Percentiles rank a stretch among this genome's conserved stretches.
Evolutionary conservation across 2,797 vertebrate species (phyloP).

Genomic region (Hydrophis major): DNA sequence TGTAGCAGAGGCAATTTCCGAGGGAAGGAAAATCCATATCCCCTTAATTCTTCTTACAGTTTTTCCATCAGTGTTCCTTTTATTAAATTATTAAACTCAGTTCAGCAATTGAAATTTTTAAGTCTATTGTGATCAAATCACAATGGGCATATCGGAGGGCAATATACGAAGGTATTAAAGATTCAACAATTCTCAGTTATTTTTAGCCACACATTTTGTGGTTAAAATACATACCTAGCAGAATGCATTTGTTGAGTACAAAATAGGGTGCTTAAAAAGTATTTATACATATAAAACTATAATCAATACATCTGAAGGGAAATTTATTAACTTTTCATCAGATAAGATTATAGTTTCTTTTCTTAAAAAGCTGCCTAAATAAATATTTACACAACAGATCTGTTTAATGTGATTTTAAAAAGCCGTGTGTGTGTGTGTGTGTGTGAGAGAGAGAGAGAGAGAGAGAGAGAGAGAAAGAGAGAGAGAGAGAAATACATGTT

Average conservation of each 20-base stretch:
- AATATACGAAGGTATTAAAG: conserved; percentile 61
- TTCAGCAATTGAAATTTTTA: conserved; percentile 48
- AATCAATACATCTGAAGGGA: conserved; percentile 68
- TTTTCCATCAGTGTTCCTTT: neutral
- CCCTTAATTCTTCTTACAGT: neutral
- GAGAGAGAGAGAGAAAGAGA: too few species aligned
- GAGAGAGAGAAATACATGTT: conserved; percentile 66
- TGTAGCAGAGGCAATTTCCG: neutral
- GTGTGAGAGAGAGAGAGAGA: too few species aligned
- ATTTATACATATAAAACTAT: conserved; percentile 70
- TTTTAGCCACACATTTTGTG: conserved; percentile 68
- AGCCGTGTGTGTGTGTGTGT: conserved; percentile 50
- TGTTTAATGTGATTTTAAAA: conserved; percentile 70
- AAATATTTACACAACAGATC: conserved; percentile 71
- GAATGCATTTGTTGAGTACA: conserved; percentile 65
- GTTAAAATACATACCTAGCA: conserved; percentile 69
- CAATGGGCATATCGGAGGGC: conserved; percentile 59
- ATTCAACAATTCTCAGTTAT: conserved; percentile 30
- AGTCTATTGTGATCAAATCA: conserved; percentile 55
- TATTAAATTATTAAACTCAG: neutral
- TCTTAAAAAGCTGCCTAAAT: conserved; percentile 69
- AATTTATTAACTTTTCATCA: conserved; percentile 65
- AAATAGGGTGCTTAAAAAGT: conserved; percentile 70
- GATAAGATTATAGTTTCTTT: conserved; percentile 65
- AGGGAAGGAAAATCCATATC: neutral